A percentile compares a stretch with the other conserved stretches of the same genome.
Evolutionary conservation across 2,113 vertebrate genomes (phyloP).

Genomic region (Equus quagga): DNA sequence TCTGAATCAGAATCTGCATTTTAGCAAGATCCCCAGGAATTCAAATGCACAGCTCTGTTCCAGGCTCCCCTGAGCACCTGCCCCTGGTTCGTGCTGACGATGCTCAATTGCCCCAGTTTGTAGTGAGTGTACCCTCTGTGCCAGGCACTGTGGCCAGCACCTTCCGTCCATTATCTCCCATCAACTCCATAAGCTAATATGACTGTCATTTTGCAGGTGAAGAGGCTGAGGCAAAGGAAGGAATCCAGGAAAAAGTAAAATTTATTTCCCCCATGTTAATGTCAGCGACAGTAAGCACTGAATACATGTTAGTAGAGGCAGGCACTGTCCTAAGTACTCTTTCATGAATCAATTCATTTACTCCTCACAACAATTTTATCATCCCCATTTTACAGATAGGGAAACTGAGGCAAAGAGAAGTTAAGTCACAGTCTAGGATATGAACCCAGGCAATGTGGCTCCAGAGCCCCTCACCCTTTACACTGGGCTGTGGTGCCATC

Average conservation of each 20-base stretch:
- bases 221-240: background rate
- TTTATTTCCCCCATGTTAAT: background rate
- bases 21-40: background rate
- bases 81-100: background rate
- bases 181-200: background rate
- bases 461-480: background rate
- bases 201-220: background rate
- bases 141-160: background rate
- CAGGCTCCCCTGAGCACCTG: background rate
- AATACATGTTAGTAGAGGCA: too few relatives aligned
- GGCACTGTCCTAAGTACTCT: too few relatives aligned
- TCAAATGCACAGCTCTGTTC: background rate
- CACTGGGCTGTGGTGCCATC: rapidly evolving
- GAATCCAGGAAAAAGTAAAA: background rate
- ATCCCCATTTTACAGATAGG: background rate
- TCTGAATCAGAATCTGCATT: background rate
- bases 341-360: too few relatives aligned
- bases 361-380: background rate
- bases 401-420: background rate
- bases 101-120: too few relatives aligned
- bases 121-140: background rate
- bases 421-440: background rate
- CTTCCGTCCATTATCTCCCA: background rate
- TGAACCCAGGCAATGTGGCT: background rate
- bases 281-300: background rate